phyloP scores from a whole-genome alignment of 2,797 vertebrate species.

The Periophthalmus magnuspinnatus region DNA sequence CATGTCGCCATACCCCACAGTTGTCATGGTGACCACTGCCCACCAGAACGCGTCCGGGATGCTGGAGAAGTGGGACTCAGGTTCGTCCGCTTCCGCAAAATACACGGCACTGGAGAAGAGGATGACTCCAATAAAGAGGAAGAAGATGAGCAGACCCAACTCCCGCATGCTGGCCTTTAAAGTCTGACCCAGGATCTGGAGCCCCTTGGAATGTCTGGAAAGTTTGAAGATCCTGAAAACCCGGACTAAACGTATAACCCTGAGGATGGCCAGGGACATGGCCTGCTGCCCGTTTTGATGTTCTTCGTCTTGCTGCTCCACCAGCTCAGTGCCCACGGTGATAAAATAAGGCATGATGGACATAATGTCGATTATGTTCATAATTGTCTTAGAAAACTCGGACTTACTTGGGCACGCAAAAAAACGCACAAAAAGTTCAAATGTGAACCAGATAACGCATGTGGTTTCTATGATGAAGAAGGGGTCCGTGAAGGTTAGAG shows the following conservation, averaged over 20 bases:
- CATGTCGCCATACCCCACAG: slow-evolving; percentile 97
- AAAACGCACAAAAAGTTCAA: slow-evolving; percentile 92
- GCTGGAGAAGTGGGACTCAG: slow-evolving; percentile 92
- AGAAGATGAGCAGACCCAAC: slow-evolving; percentile 95
- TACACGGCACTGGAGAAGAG: slow-evolving; percentile 96
- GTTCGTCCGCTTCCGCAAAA: slow-evolving; percentile 93
- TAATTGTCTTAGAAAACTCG: slow-evolving; percentile 87
- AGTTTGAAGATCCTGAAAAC: slow-evolving; percentile 98
- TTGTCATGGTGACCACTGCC: slow-evolving; percentile 98
- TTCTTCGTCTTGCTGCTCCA: slow-evolving; percentile 82
- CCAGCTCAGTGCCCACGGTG: slow-evolving; percentile 92
- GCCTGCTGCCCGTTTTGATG: slow-evolving; percentile 91
- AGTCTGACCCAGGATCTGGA: slow-evolving; percentile 95
- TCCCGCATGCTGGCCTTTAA: slow-evolving; percentile 95
- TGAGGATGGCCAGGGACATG: slow-evolving; percentile 94
- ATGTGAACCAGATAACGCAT: slow-evolving; percentile 97
- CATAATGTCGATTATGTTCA: slow-evolving; percentile 94
- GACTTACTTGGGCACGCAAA: slow-evolving; percentile 92
- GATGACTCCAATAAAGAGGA: slow-evolving; percentile 96
- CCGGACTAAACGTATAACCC: slow-evolving; percentile 92
- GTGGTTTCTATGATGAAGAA: slow-evolving; percentile 97
- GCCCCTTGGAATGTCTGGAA: slow-evolving; percentile 92
- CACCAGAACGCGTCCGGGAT: slow-evolving; percentile 99
- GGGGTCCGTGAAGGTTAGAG: slow-evolving; percentile 86
- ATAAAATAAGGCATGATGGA: slow-evolving; percentile 98